phyloP scores from a whole-genome alignment of 1,140 invertebrate species.

The Daktulosphaira vitifoliae region DNA sequence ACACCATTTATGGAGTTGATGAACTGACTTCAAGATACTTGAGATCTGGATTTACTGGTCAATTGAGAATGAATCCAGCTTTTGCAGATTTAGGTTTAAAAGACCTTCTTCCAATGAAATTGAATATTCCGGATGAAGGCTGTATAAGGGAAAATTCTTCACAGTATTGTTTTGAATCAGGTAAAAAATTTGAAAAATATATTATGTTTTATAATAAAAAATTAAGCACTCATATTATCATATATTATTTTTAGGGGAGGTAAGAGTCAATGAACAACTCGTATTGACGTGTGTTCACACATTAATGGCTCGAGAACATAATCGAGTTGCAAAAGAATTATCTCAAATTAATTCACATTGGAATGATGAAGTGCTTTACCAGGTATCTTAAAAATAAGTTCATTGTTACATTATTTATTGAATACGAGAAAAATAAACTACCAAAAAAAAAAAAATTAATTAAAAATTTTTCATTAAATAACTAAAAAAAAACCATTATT shows the following conservation, averaged over 20 bases:
- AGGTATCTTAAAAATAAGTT: conserved; percentile 46
- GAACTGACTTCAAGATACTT: conserved; percentile 66
- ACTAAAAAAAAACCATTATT: background rate
- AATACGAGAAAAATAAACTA: background rate
- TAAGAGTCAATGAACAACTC: conserved; percentile 86
- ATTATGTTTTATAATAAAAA: background rate
- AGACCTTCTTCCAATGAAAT: conserved; percentile 78
- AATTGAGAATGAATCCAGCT: conserved; percentile 77
- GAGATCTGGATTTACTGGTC: conserved; percentile 64
- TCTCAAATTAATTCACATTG: conserved; percentile 81
- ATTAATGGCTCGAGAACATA: conserved; percentile 79
- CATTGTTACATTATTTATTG: background rate
- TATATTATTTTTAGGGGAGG: conserved; percentile 59
- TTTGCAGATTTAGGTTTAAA: conserved; percentile 80
- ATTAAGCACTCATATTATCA: background rate
- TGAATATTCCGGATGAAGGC: conserved; percentile 85
- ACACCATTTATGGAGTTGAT: conserved; percentile 75
- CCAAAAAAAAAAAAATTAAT: background rate
- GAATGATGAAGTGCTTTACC: conserved; percentile 90
- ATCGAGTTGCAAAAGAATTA: conserved; percentile 67
- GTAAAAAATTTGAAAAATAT: conserved; percentile 44
- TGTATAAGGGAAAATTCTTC: conserved; percentile 77
- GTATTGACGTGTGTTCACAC: conserved; percentile 86
- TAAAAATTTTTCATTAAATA: no score
- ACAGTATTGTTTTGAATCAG: conserved; percentile 87